phyloP scores from a whole-genome alignment of 2,888 invertebrate genomes.

The Chaetogeoica ovagalla region DNA sequence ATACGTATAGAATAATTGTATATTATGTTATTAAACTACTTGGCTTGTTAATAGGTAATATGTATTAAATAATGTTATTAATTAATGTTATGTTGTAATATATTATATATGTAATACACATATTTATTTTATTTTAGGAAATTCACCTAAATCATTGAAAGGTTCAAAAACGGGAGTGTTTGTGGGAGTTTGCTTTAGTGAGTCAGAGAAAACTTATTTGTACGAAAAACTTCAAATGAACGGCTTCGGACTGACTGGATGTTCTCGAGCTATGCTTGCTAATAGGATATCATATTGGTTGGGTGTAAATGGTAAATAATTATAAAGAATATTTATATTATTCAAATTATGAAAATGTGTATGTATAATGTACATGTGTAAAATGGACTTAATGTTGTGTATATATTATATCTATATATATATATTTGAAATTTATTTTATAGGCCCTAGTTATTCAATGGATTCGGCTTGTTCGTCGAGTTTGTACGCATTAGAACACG shows the following conservation, averaged over 20 bases:
- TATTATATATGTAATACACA: neutral
- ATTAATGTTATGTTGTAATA: neutral
- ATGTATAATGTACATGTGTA: too few species aligned
- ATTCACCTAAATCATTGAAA: slow-evolving; percentile 70
- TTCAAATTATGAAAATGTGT: too few species aligned
- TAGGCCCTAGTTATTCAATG: slow-evolving; percentile 81
- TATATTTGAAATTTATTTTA: neutral
- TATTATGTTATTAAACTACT: too few species aligned
- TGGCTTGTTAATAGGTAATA: too few species aligned
- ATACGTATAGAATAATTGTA: too few species aligned
- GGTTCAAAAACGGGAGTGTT: slow-evolving; percentile 79
- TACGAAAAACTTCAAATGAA: slow-evolving; percentile 69
- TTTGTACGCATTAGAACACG: slow-evolving; percentile 81
- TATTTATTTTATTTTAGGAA: slow-evolving; percentile 59
- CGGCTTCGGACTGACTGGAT: slow-evolving; percentile 74
- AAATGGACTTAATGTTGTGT: too few species aligned
- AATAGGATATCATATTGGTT: slow-evolving; percentile 88
- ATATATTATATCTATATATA: too few species aligned
- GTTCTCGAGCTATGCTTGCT: slow-evolving; percentile 88
- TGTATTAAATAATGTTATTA: too few species aligned
- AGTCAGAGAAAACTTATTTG: slow-evolving; percentile 75
- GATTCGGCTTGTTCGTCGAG: slow-evolving; percentile 97
- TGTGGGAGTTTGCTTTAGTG: slow-evolving; percentile 76
- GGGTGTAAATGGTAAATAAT: slow-evolving; percentile 70
- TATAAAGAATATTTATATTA: neutral